Conservation (phyloP, 2,888 invertebrate genomes). For the Melanostoma mellinum region DNA sequence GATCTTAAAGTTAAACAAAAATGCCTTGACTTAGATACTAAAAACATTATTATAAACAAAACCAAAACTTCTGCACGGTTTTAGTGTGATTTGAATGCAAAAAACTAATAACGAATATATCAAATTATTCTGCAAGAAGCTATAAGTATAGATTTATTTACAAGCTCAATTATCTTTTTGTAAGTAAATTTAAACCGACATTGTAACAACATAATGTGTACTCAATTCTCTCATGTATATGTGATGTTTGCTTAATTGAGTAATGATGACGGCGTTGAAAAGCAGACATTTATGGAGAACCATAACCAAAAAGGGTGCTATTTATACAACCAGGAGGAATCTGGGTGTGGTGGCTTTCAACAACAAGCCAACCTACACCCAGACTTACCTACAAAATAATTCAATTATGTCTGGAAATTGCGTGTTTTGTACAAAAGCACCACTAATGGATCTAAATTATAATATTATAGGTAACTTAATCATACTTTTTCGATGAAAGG, state of each 20-base stretch:
- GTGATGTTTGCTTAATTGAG: too few relatives aligned
- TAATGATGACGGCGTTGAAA: constrained; percentile 6
- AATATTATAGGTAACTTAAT: constrained; percentile 16
- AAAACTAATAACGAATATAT: background rate
- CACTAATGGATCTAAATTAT: constrained; percentile 24
- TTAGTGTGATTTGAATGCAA: constrained; percentile 64
- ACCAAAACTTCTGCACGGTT: constrained; percentile 45
- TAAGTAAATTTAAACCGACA: background rate
- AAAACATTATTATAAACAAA: constrained; percentile 19
- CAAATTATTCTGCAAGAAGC: background rate
- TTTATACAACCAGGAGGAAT: background rate
- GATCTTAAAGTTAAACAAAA: constrained; percentile 21
- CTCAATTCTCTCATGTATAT: too few relatives aligned
- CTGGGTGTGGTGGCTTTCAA: constrained; percentile 16
- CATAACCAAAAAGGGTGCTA: constrained; percentile 11
- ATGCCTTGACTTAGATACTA: constrained; percentile 42
- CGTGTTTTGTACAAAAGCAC: constrained; percentile 33
- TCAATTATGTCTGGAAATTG: constrained; percentile 52
- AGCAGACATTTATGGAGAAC: constrained; percentile 23
- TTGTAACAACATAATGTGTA: background rate
- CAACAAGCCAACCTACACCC: constrained; percentile 46
- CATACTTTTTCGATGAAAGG: background rate
- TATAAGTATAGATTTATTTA: background rate
- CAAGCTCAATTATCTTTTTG: background rate
- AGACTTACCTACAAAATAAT: constrained; percentile 43